Base-by-base conservation (phyloP, 2,113 vertebrate species). In the Semnornis frantzii region DNA sequence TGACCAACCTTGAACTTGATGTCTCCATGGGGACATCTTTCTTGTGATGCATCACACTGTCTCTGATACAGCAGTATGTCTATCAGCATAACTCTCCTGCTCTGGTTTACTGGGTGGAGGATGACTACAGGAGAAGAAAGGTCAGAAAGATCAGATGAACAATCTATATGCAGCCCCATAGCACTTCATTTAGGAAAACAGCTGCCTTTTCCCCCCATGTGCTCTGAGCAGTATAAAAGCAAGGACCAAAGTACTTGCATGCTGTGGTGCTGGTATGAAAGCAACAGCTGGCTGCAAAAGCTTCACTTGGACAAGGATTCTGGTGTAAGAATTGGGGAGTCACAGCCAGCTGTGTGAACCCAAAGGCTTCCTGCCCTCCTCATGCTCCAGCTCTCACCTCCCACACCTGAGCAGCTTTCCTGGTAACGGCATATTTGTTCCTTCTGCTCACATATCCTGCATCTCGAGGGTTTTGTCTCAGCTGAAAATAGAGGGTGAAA, bases 321-420 rank as follows among this genome's bases (percentile, higher is more conserved):
- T 0, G 0, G 12, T 13, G 16, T 33, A 68, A 57, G 28, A 17
- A 8, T 0, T 84, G 48, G 37, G 30, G 16, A 87, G 33, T 3
- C 2, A 34, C 37, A 82, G 37, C 5, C 39, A 48, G 11, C 27
- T 90, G 12, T 8, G 3, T 16, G n/a, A 39, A 42, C 4, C 21
- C 9, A 33, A 79, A 69, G 39, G 23, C 50, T 90, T 6, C 31
- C 60, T 74, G 52, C 30, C 37, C 28, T 92, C 28, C 31, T 89
- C 31, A 8, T 28, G 27, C 48, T 62, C 31, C 62, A 37, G 7
- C 7, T 64, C 4, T 62, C 68, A 65, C 6, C 19, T 86, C 73
- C 39, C 28, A 72, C 8, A 75, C 8, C 44, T 28, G 9, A 74
- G 39, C 31, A 85, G 16, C 25, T 52, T 95, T 14, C 2, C 81